Conservation (phyloP, 2,113 vertebrate species). For the Peromyscus polionotus region DNA sequence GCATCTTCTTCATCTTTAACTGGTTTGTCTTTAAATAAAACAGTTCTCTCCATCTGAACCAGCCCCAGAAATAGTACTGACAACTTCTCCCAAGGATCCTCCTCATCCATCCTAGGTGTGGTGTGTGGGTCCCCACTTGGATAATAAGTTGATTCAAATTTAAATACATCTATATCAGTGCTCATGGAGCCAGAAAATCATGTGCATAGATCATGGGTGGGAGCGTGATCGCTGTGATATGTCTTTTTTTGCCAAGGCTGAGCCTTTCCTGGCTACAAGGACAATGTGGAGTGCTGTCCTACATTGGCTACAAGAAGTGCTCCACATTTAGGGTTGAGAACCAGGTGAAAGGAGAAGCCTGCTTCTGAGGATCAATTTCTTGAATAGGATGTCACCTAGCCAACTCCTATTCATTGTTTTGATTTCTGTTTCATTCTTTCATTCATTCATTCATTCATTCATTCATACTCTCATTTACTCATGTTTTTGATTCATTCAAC, state of each 20-base stretch:
- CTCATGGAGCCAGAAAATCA: background rate
- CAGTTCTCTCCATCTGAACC: background rate
- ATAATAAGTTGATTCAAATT: background rate
- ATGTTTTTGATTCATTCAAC: background rate
- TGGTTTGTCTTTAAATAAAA: background rate
- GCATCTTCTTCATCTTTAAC: background rate
- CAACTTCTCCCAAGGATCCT: background rate
- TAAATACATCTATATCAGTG: background rate
- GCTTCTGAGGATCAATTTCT: background rate
- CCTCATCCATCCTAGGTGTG: no score
- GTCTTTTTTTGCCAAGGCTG: background rate
- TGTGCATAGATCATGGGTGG: background rate
- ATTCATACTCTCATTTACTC: background rate
- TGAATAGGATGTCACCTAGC: no score
- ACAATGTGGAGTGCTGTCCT: background rate
- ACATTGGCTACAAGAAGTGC: background rate
- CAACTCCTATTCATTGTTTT: background rate
- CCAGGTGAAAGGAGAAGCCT: no score
- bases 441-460: background rate
- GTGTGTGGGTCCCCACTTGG: background rate
- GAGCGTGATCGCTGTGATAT: fast-evolving
- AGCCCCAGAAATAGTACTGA: fast-evolving
- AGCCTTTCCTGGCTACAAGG: background rate
- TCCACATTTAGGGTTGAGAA: background rate
- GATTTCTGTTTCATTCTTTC: background rate